A percentile compares a stretch with the other conserved stretches of the same genome.
phyloP scores from a whole-genome alignment of 2,113 vertebrate species.

The Malurus cyaneus region DNA sequence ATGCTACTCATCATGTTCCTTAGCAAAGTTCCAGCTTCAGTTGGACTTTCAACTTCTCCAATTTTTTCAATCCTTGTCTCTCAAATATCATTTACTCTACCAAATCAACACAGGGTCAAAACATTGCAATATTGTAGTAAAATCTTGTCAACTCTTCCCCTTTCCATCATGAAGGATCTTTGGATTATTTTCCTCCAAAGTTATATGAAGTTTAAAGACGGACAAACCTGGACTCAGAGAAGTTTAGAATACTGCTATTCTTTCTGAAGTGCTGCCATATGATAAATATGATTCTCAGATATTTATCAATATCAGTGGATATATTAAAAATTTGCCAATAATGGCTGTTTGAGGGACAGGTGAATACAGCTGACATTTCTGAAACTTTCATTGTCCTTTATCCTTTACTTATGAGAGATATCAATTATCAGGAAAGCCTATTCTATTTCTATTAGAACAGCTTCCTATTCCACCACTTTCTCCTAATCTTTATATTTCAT shows the following conservation, averaged over 20 bases:
- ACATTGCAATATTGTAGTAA: accelerated
- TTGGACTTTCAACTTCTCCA: neutral
- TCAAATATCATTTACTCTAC: neutral
- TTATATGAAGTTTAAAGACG: neutral
- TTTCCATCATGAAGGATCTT: neutral
- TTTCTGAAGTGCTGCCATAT: neutral
- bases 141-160: neutral
- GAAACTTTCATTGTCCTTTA: neutral
- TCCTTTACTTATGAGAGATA: neutral
- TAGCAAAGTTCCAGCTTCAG: neutral
- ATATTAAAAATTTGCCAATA: neutral
- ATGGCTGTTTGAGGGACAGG: neutral
- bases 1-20: neutral
- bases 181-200: neutral
- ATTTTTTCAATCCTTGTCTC: neutral
- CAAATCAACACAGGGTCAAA: neutral
- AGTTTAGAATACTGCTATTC: neutral
- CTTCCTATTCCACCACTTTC: neutral
- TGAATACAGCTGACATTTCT: neutral
- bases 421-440: neutral
- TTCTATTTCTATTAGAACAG: neutral
- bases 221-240: neutral
- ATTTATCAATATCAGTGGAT: neutral
- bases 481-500: neutral
- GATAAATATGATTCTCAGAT: neutral